These are phyloP conservation scores for Prorops nasuta DNA, from an alignment of 1,140 invertebrate species.

Conservation along the genomic window DNA sequence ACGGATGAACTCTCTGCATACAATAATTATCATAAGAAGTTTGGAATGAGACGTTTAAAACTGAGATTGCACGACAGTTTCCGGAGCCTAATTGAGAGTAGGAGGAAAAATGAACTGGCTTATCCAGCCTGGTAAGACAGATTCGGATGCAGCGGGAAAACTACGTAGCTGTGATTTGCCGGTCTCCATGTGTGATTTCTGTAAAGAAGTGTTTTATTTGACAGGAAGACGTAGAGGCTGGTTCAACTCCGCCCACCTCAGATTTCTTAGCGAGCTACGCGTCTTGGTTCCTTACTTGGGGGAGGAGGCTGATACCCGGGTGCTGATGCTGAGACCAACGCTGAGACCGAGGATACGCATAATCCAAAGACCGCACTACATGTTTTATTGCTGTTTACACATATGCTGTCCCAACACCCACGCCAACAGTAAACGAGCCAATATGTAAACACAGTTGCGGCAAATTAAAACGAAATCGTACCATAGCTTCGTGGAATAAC, in stretches of 20 bases:
- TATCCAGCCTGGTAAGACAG: too few species aligned
- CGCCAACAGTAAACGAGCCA: constrained; percentile 34
- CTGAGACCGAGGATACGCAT: constrained; percentile 21
- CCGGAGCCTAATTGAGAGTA: too few species aligned
- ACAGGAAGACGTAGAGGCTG: constrained; percentile 22
- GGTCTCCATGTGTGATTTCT: constrained; percentile 9
- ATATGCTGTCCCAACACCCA: constrained; percentile 41
- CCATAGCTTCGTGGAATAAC: constrained; percentile 29
- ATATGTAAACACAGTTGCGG: constrained; percentile 39
- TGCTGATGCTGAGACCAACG: neutral
- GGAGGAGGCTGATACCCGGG: neutral
- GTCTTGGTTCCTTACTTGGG: constrained; percentile 15
- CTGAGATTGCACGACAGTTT: neutral
- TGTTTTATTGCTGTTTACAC: constrained; percentile 47
- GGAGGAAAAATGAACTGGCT: too few species aligned
- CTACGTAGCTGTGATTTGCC: constrained; percentile 11
- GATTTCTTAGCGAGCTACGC: constrained; percentile 17
- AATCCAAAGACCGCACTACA: constrained; percentile 26
- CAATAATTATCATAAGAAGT: too few species aligned
- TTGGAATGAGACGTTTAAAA: neutral
- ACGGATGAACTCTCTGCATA: too few species aligned
- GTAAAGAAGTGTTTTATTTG: constrained; percentile 35
- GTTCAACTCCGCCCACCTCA: constrained; percentile 29
- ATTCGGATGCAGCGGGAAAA: neutral
- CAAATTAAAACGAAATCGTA: constrained; percentile 36